Conservation (phyloP, 2,888 invertebrate species). For the Resseliella maxima region DNA sequence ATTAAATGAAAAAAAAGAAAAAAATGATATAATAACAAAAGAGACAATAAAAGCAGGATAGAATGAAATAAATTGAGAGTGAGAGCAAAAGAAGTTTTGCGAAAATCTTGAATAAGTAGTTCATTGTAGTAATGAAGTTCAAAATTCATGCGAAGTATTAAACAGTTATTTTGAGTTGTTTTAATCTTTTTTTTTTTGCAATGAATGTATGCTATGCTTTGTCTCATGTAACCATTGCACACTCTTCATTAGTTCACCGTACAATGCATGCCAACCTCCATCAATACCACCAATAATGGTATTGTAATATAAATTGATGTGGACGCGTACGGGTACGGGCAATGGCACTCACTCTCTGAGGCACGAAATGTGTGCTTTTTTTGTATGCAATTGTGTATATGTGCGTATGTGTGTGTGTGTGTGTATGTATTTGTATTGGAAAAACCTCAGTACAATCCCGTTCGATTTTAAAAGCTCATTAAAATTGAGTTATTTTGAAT, state of each 20-base stretch:
- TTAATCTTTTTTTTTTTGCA: not conserved
- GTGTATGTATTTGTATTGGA: not conserved
- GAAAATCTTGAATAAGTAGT: not conserved
- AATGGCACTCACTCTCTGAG: not conserved
- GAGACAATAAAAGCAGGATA: no score
- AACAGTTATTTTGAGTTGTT: not conserved
- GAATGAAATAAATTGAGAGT: no score
- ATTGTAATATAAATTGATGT: not conserved
- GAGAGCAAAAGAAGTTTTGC: not conserved
- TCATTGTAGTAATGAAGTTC: not conserved
- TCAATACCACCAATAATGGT: not conserved
- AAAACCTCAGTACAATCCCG: not conserved
- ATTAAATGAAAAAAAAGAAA: not conserved
- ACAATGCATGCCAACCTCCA: not conserved
- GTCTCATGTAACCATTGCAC: no score
- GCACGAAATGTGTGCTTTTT: not conserved
- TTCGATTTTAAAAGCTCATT: conserved; percentile 19
- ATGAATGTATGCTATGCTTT: no score
- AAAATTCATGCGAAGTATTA: not conserved
- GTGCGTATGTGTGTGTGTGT: not conserved
- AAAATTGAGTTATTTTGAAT: conserved; percentile 33
- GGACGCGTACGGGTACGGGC: not conserved
- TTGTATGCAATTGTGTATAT: not conserved
- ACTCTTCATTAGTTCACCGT: not conserved
- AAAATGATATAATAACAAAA: no score